Percentiles rank a stretch among this genome's conserved stretches.
Evolutionary conservation across 1,140 invertebrate species (phyloP).

Genomic region (Trichonephila inaurata): DNA sequence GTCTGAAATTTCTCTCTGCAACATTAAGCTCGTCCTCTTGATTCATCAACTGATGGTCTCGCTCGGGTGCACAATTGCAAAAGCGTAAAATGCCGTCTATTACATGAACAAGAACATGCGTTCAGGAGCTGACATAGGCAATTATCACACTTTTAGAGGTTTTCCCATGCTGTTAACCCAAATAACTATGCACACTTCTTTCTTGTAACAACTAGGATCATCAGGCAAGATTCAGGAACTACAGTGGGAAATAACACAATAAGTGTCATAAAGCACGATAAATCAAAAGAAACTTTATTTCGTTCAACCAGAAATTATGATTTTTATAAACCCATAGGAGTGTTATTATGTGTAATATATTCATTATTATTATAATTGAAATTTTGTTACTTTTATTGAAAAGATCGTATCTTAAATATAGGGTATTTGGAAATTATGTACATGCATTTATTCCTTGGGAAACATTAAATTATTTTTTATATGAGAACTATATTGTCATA

Average conservation of each 20-base stretch:
- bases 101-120: neutral
- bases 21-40: neutral
- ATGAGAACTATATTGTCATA: no score
- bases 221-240: neutral
- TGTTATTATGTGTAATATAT: no score
- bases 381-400: no score
- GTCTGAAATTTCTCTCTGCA: neutral
- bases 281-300: no score
- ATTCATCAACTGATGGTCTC: constrained; percentile 29
- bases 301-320: no score
- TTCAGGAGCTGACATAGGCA: constrained; percentile 1
- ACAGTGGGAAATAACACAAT: neutral
- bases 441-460: no score
- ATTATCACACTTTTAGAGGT: neutral
- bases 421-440: no score
- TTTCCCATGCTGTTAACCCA: constrained; percentile 45
- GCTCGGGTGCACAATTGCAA: neutral
- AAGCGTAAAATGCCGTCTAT: neutral
- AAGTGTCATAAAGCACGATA: neutral
- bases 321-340: no score
- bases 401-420: no score
- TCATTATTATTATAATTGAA: no score
- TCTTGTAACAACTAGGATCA: neutral
- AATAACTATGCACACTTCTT: neutral
- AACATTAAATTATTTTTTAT: no score